Base-by-base conservation (phyloP, 2,888 invertebrate genomes). In the Morpho achilles region DNA sequence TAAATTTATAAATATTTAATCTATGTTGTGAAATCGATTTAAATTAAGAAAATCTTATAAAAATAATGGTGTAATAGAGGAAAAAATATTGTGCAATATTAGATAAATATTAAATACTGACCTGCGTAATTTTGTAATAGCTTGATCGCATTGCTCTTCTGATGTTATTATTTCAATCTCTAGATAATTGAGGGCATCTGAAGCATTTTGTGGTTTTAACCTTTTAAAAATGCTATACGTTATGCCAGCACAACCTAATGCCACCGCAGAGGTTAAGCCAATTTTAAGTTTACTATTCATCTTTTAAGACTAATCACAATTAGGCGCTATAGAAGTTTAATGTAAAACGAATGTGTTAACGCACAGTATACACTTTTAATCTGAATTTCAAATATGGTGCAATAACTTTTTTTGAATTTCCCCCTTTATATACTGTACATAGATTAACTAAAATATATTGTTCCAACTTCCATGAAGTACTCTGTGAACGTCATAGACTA, bases 101-200 rank as follows among this genome's bases (percentile, higher is more conserved):
- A 42, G 32, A 5, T 5, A 32, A 32, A 16, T 16, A 16, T 16
- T 16, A 16, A 16, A 23, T 5, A 47, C 52, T 57, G 69, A 87
- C 87, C 77, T 80, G 60, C 64, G 72, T 59, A 87, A 65, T 63
- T 84, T 80, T 5, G 52, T 40, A 2, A 85, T 71, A n/a, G 81
- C 76, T 60, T 70, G 64, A 54, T 81, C 69, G 56, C 87, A 81
- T n/a, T 64, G 56, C n/a, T 71, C 66, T 65, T 77, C 75, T 22
- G 67, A 75, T 8, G 71, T 74, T 5, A 86, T 77, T 41, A 68
- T 76, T 64, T 73, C 72, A 39, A 87, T 79, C 51, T 64, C 69
- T 56, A 87, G 69, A 59, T 87, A 76, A 22, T 77, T 65, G 46
- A 86, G 75, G n/a, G 73, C 75, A 32, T 80, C 75, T 2, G 51